phyloP scores from a whole-genome alignment of 2,888 invertebrate species.

The Linhomoeus sp. region DNA sequence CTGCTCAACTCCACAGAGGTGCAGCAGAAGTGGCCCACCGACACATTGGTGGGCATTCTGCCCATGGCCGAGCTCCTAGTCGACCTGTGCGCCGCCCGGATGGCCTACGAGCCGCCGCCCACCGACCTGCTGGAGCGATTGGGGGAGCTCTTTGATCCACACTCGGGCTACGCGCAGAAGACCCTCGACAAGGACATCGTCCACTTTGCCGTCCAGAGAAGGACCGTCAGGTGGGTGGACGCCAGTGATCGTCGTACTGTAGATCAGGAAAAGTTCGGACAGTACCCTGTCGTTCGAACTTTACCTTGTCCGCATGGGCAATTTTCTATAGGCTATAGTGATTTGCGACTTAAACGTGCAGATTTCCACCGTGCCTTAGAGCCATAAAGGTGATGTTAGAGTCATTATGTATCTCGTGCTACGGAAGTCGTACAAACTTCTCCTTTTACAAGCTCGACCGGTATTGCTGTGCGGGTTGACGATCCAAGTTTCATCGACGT shows the following conservation, averaged over 20 bases:
- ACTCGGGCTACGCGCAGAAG: constrained; percentile 33
- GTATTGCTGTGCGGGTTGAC: too few relatives aligned
- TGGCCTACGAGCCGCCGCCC: constrained; percentile 30
- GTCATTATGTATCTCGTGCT: too few relatives aligned
- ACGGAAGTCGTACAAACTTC: too few relatives aligned
- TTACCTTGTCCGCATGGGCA: too few relatives aligned
- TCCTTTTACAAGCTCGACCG: too few relatives aligned
- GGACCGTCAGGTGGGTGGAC: constrained; percentile 7
- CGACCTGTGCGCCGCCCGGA: constrained; percentile 29
- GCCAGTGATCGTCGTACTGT: too few relatives aligned
- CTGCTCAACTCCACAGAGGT: constrained; percentile 13
- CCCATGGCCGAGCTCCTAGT: constrained; percentile 33
- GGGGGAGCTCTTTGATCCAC: constrained; percentile 31
- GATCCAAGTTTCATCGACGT: too few relatives aligned
- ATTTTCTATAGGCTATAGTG: too few relatives aligned
- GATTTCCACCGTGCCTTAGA: too few relatives aligned
- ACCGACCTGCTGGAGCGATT: constrained; percentile 28
- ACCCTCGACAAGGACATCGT: constrained; percentile 22
- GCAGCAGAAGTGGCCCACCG: constrained; percentile 28
- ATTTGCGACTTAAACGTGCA: too few relatives aligned
- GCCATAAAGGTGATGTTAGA: too few relatives aligned
- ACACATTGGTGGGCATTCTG: constrained; percentile 35
- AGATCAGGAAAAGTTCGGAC: too few relatives aligned
- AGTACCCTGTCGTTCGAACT: constrained; percentile 28
- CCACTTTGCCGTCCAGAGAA: background rate